Base-by-base conservation (phyloP, 2,797 vertebrate genomes). In the Clarias platycephalus region DNA sequence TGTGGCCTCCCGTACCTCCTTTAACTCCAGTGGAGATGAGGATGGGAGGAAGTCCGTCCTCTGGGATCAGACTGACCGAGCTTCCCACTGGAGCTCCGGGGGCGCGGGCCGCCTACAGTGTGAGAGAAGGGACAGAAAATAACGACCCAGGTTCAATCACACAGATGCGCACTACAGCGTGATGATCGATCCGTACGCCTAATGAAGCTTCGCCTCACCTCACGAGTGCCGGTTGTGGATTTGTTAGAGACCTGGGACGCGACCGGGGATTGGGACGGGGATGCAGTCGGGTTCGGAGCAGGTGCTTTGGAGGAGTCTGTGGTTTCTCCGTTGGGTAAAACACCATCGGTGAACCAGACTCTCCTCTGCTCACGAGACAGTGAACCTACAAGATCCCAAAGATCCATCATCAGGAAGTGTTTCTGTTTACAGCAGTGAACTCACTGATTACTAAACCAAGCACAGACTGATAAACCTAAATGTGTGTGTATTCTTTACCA, bases 1-100 rank as follows among this genome's bases (percentile, higher is more conserved):
- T 91, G 92, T 95, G 92, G 93, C 94, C 92, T 93, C 90, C 93
- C 96, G 94, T 95, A 99, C 98, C 98, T 98, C 98, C 98, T 97
- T 99, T 99, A 90, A 99, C 96, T 90, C 98, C 98, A 24, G 97
- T 99, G 93, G 98, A 99, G 93, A 99, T 99, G 91, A 99, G 97
- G 92, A 99, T 99, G 92, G 98, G 98, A 95, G 98, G 98, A 92
- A 99, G 98, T 62, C 98, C 98, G 90, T 99, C 97, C 94, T 98
- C 97, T 86, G 98, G 98, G 93, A 99, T 98, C 86, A 99, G 96
- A 86, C 98, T 99, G 94, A 99, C 93, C 80, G 97, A 96, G 93
- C 96, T 97, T 92, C 96, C 96, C 86, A 96, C 95, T 74, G 95
- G 95, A 92, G 96, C 90, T 2, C 88, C 89, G 0, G 93, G 88